Conservation (phyloP, 1,140 invertebrate genomes). For the Cydia splendana region DNA sequence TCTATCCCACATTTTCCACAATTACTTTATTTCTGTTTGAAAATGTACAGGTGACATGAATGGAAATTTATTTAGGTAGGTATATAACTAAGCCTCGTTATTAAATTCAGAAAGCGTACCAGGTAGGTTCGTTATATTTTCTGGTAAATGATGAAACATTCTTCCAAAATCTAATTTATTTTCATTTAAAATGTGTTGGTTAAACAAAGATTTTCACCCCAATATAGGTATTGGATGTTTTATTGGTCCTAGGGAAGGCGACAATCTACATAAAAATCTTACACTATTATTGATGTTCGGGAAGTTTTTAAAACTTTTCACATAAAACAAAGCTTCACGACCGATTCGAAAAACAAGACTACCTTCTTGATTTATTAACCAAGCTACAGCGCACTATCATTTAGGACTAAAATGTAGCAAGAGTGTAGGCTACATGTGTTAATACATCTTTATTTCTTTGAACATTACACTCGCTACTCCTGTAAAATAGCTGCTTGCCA, state of each 20-base stretch:
- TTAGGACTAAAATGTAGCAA: neutral
- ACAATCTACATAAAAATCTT: neutral
- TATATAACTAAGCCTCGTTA: no score
- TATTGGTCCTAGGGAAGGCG: neutral
- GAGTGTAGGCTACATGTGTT: neutral
- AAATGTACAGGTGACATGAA: no score
- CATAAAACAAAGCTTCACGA: conserved; percentile 13
- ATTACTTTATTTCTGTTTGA: no score
- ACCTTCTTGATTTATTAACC: conserved; percentile 29
- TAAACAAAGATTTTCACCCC: neutral
- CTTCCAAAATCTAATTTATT: no score
- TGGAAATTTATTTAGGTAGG: no score
- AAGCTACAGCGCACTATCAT: neutral
- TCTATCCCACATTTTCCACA: no score
- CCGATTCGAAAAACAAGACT: conserved; percentile 22
- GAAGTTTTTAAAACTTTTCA: conserved; percentile 26
- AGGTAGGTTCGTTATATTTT: no score
- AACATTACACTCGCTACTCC: neutral
- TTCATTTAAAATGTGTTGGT: no score
- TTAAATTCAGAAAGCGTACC: no score
- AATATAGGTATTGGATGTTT: neutral
- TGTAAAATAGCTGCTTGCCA: neutral
- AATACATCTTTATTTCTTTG: conserved; percentile 1
- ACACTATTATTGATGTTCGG: neutral
- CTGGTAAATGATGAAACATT: no score